phyloP scores from a whole-genome alignment of 1,140 invertebrate genomes.

The Lordiphosa stackelbergi region DNA sequence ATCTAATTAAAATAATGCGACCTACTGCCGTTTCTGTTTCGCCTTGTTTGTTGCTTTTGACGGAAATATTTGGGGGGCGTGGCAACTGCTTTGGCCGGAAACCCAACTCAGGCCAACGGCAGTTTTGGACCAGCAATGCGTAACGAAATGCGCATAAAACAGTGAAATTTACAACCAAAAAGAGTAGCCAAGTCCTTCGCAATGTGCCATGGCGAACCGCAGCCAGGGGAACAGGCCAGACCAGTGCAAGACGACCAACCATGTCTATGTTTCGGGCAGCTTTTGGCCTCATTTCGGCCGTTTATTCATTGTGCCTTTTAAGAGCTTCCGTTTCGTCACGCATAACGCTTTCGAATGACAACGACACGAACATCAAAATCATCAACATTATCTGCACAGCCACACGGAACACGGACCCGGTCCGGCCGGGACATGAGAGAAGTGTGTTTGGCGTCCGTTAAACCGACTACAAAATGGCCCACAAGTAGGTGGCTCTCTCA shows the following conservation, averaged over 20 bases:
- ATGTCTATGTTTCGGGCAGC: slow-evolving; percentile 34
- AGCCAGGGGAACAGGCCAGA: slow-evolving; percentile 31
- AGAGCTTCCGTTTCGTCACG: slow-evolving; percentile 68
- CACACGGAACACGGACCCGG: slow-evolving; percentile 29
- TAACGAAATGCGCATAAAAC: slow-evolving; percentile 65
- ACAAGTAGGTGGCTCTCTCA: neutral
- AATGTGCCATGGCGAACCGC: slow-evolving; percentile 63
- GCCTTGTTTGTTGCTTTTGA: slow-evolving; percentile 15
- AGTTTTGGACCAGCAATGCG: slow-evolving; percentile 42
- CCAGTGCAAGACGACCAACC: neutral
- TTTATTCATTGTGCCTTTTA: slow-evolving; percentile 67
- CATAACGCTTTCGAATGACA: slow-evolving; percentile 66
- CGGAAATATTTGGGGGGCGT: slow-evolving; percentile 59
- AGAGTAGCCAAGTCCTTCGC: slow-evolving; percentile 44
- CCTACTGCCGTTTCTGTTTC: slow-evolving; percentile 13
- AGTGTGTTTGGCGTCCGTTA: slow-evolving; percentile 21
- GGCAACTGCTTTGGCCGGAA: slow-evolving; percentile 26
- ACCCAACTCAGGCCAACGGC: slow-evolving; percentile 32
- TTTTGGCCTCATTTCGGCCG: slow-evolving; percentile 61
- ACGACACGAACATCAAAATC: slow-evolving; percentile 68
- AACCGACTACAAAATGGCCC: slow-evolving; percentile 43
- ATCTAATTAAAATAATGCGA: slow-evolving; percentile 65
- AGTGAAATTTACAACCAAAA: slow-evolving; percentile 59
- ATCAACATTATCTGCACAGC: slow-evolving; percentile 56
- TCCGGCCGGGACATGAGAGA: slow-evolving; percentile 15